A percentile compares a stretch with the other conserved stretches of the same genome.
phyloP scores from a whole-genome alignment of 2,888 invertebrate species.

The Acanthoscelides obtectus region DNA sequence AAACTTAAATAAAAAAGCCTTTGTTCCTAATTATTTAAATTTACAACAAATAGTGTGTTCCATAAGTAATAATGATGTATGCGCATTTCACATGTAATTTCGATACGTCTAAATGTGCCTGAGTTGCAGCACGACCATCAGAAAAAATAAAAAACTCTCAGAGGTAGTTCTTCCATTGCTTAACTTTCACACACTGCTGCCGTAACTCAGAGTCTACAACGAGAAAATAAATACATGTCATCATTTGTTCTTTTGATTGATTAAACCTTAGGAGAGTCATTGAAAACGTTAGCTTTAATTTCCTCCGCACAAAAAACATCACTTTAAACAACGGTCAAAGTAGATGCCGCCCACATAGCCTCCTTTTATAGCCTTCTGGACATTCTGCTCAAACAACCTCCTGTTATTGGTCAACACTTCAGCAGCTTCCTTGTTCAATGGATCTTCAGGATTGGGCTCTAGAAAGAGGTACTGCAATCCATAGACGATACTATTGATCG shows the following conservation, averaged over 20 bases:
- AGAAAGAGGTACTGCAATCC: conserved; percentile 95
- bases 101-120: conserved; percentile 8
- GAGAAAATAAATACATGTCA: conserved; percentile 1
- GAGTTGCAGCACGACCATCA: neutral
- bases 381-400: conserved; percentile 92
- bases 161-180: conserved; percentile 22
- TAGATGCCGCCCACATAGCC: conserved; percentile 91
- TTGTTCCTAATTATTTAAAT: conserved; percentile 16
- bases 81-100: conserved; percentile 6
- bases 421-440: conserved; percentile 96
- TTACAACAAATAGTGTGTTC: conserved; percentile 14
- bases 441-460: conserved; percentile 99
- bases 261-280: neutral
- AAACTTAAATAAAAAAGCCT: conserved; percentile 13
- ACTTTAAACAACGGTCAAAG: conserved; percentile 95
- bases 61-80: neutral
- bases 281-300: neutral
- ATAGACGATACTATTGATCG: conserved; percentile 96
- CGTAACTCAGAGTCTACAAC: conserved; percentile 18
- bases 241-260: neutral
- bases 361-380: conserved; percentile 92
- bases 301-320: conserved; percentile 43
- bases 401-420: conserved; percentile 93
- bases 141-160: conserved; percentile 11
- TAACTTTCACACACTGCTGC: conserved; percentile 19